phyloP scores from a whole-genome alignment of 2,797 vertebrate genomes.

The Anguilla marmorata region DNA sequence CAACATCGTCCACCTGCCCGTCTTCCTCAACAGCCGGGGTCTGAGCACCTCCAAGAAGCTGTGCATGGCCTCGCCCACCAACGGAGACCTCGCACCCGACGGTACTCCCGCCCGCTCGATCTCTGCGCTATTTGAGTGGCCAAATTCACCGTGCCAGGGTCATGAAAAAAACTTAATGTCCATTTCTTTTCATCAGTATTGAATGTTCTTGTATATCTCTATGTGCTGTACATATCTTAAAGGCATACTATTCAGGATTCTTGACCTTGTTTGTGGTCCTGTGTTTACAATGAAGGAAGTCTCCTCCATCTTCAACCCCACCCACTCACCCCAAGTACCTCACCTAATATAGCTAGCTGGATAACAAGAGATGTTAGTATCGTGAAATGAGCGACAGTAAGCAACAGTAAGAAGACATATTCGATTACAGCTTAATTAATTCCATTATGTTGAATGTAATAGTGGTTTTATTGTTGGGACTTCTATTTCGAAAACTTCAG shows the following conservation, averaged over 20 bases:
- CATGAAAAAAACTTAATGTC: background rate
- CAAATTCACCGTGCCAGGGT: background rate
- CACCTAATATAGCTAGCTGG: too few relatives aligned
- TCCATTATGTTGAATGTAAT: too few relatives aligned
- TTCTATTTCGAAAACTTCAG: too few relatives aligned
- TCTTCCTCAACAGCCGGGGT: constrained; percentile 93
- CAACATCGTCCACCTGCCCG: constrained; percentile 93
- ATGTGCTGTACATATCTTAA: background rate
- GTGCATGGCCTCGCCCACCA: constrained; percentile 77
- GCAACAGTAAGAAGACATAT: too few relatives aligned
- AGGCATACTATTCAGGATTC: background rate
- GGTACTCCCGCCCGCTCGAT: constrained; percentile 63
- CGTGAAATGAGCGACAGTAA: background rate
- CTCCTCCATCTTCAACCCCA: too few relatives aligned
- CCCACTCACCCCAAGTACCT: too few relatives aligned
- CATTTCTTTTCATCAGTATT: background rate
- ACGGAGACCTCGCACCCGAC: constrained; percentile 84
- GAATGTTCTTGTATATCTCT: background rate
- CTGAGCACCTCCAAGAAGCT: constrained; percentile 86
- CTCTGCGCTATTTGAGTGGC: background rate
- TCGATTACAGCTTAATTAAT: too few relatives aligned
- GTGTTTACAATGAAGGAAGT: too few relatives aligned
- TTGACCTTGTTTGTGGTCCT: too few relatives aligned
- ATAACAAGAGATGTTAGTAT: too few relatives aligned
- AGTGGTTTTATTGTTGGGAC: too few relatives aligned